Base-by-base conservation (phyloP, 2,113 vertebrate genomes). In the Zosterops lateralis region DNA sequence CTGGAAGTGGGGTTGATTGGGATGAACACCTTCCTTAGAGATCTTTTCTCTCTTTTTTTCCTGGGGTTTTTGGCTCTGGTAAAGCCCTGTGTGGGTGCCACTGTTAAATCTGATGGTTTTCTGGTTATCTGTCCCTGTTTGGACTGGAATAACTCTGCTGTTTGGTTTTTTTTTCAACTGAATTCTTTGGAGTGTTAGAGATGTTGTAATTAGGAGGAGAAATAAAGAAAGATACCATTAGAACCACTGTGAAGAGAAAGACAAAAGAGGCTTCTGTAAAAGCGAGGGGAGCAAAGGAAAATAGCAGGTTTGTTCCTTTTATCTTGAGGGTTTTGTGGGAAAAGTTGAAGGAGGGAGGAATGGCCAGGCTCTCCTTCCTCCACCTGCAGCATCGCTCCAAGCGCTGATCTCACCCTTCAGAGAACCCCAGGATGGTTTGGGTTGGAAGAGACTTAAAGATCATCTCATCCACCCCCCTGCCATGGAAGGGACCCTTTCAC, bases 61-160 rank as follows among this genome's bases (percentile, higher is more conserved):
- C 72, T 47, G 36, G 68, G 50, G 31, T 36, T 92, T 86, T 84
- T 14, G 24, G 47, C 51, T 94, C 71, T 50, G 12, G 47, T 44
- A 62, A 91, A 94, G 50, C 56, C 42, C 74, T 34, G 8, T 67
- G 3, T 92, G 89, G 56, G 54, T 89, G 32, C 74, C 66, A 17
- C 54, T 21, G 16, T 77, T 62, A 50, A 71, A 45, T 79, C 62
- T 89, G 51, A 45, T 77, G 76, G 53, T 45, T 85, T 24, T 87
- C 84, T 87, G 92, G 62, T 90, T 95, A 60, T 77, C 88, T 60
- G 28, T 51, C 57, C 36, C 53, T 90, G 64, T 87, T 90, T 84
- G 92, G 61, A 84, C 68, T 78, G 84, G 95, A 96, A 74, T n/a
- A 74, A 40, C 56, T 93, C 32, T 40, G 25, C 21, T 4, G 6